Evolutionary conservation across 2,113 vertebrate genomes (phyloP), one percentile per base, ranked within the genome.

Genomic region (Chloropsis cyanopogon): DNA sequence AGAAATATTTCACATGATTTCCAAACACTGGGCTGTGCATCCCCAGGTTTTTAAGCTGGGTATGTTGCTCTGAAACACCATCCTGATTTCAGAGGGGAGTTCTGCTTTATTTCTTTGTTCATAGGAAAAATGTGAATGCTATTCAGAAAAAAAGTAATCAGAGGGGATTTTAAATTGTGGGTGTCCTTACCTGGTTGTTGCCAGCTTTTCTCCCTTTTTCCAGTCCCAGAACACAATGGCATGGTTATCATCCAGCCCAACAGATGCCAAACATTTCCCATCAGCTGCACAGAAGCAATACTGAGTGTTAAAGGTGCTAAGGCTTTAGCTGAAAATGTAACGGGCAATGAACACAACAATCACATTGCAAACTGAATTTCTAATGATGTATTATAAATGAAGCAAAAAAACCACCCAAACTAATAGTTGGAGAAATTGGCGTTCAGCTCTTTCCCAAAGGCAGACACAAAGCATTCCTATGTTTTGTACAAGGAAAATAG

Each of bases 151-250:
- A 89, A 79, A 10, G 22, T 19, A 54, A 37, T 13, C 31, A 69
- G 39, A 79, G 46, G 14, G 23, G 11, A 44, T 35, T 80, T 52
- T 33, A 41, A 56, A 56, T 18, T 35, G 31, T 35, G 31, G 26
- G 33, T 20, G 29, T 73, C 82, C 97, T 95, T 97, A 99, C 99
- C 98, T 98, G 76, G 99, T 98, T 50, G 98, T 99, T 46, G 99
- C 98, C 83, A 99, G 97, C 87, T 98, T 98, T 95, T 99, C 99
- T 91, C 99, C 99, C 94, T 99, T 99, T 93, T 98, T 99, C 99
- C 99, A 99, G 88, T 99, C 99, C 99, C 99, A 99, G 94, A 99
- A 98, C 54, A 99, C 98, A 66, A 99, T 98, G 91, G 98, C 98
- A 96, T 99, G 99, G 88, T 98, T 98, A 73, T 99, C 99, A 82